A percentile compares a stretch with the other conserved stretches of the same genome.
Evolutionary conservation across 2,888 invertebrate species (phyloP).

Genomic region (Himalopsyche japonica): DNA sequence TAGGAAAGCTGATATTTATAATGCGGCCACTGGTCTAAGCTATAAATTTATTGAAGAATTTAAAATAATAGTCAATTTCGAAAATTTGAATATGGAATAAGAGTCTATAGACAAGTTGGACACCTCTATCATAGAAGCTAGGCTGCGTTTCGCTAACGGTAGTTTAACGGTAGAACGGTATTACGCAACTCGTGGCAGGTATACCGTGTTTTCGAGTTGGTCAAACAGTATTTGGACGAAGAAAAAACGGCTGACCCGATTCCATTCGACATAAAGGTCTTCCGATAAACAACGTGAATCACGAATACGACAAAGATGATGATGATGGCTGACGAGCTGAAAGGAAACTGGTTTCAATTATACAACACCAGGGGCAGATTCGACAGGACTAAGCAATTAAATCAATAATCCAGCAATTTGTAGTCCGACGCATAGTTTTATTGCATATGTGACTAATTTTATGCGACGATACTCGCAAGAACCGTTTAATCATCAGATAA

Average conservation of each 20-base stretch:
- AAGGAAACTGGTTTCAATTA: not conserved
- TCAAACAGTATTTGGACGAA: not conserved
- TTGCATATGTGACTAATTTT: too few relatives aligned
- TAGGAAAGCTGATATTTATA: too few relatives aligned
- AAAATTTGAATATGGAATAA: not conserved
- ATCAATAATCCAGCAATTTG: too few relatives aligned
- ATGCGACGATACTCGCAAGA: too few relatives aligned
- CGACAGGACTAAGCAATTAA: not conserved
- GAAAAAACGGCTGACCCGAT: not conserved
- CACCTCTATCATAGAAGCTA: not conserved
- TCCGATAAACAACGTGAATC: not conserved
- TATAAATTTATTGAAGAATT: too few relatives aligned
- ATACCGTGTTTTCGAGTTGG: not conserved
- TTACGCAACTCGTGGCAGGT: slow-evolving; percentile 8
- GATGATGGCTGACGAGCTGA: not conserved
- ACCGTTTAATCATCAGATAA: too few relatives aligned
- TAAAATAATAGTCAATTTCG: too few relatives aligned
- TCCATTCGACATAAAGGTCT: not conserved
- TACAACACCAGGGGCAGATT: not conserved
- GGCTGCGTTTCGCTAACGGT: slow-evolving; percentile 7
- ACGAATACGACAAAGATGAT: not conserved
- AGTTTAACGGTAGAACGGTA: slow-evolving; percentile 1
- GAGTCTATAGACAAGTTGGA: not conserved
- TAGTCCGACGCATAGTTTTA: too few relatives aligned
- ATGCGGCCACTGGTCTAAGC: too few relatives aligned